Conservation (phyloP, 2,797 vertebrate genomes). For the Lacerta bilineata region DNA sequence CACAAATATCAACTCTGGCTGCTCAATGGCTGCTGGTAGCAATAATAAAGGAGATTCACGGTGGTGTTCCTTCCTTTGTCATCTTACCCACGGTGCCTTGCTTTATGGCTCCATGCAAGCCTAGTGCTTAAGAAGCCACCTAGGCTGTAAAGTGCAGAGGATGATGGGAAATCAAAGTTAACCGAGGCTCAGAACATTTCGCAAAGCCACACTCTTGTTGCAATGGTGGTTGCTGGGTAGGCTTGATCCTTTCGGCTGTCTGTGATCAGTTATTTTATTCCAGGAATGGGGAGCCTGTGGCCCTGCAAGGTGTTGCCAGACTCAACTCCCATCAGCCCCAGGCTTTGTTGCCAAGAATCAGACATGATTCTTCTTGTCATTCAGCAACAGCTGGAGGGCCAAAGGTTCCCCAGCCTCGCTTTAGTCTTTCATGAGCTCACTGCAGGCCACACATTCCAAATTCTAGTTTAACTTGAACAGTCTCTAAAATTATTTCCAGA, state of each 20-base stretch:
- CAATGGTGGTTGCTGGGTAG: background rate
- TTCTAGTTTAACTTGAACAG: background rate
- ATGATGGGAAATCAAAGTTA: conserved; percentile 1
- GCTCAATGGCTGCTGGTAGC: conserved; percentile 8
- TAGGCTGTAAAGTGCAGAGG: background rate
- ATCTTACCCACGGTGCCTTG: background rate
- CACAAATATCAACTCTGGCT: conserved; percentile 45
- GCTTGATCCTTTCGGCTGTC: background rate
- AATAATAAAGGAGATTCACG: conserved; percentile 40
- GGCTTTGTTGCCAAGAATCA: no score
- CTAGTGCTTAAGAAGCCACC: background rate
- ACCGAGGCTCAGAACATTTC: background rate
- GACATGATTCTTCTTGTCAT: no score
- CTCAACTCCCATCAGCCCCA: no score
- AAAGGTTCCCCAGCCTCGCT: background rate
- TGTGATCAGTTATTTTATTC: background rate
- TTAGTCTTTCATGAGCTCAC: background rate
- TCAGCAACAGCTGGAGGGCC: no score
- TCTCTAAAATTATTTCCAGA: background rate
- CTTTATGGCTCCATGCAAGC: conserved; percentile 10
- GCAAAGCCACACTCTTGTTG: background rate
- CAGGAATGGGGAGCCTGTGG: background rate
- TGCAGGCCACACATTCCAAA: background rate
- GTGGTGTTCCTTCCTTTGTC: background rate
- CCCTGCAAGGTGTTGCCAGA: no score